These are phyloP conservation scores for Tachysurus fulvidraco DNA, from an alignment of 2,113 vertebrate genomes.

Conservation along the genomic window DNA sequence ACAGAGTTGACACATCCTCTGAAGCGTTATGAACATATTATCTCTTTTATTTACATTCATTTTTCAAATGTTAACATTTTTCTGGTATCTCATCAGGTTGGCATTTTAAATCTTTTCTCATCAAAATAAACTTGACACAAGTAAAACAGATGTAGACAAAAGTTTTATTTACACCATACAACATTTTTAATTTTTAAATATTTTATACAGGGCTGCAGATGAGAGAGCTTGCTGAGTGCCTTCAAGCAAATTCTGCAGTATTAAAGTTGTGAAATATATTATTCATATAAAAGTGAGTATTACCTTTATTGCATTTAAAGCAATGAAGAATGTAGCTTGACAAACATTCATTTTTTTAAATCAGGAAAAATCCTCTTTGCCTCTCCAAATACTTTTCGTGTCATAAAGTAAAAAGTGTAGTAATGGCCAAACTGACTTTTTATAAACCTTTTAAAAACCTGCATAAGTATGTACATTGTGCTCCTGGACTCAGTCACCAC, in stretches of 20 bases:
- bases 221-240: slow-evolving; percentile 94
- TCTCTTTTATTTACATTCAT: slow-evolving; percentile 86
- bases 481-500: slow-evolving; percentile 95
- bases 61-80: slow-evolving; percentile 84
- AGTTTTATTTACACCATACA: slow-evolving; percentile 99
- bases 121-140: slow-evolving; percentile 95
- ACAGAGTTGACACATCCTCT: slow-evolving; percentile 77
- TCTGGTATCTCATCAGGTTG: slow-evolving; percentile 77
- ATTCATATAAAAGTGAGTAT: slow-evolving; percentile 99
- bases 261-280: slow-evolving; percentile 99
- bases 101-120: slow-evolving; percentile 69
- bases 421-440: slow-evolving; percentile 99
- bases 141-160: slow-evolving; percentile 99
- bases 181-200: slow-evolving; percentile 98
- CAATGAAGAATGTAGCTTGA: slow-evolving; percentile 99
- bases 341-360: slow-evolving; percentile 99
- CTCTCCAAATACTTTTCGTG: slow-evolving; percentile 76
- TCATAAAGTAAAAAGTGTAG: slow-evolving; percentile 99
- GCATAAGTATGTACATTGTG: slow-evolving; percentile 99
- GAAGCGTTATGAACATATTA: slow-evolving; percentile 85
- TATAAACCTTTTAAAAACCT: slow-evolving; percentile 99
- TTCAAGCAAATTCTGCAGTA: slow-evolving; percentile 99
- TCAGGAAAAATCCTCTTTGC: slow-evolving; percentile 89
- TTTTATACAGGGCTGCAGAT: slow-evolving; percentile 99
- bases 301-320: slow-evolving; percentile 99